These are phyloP conservation scores for Tortrix viridana DNA, from an alignment of 2,888 invertebrate species.

Conservation along the genomic window DNA sequence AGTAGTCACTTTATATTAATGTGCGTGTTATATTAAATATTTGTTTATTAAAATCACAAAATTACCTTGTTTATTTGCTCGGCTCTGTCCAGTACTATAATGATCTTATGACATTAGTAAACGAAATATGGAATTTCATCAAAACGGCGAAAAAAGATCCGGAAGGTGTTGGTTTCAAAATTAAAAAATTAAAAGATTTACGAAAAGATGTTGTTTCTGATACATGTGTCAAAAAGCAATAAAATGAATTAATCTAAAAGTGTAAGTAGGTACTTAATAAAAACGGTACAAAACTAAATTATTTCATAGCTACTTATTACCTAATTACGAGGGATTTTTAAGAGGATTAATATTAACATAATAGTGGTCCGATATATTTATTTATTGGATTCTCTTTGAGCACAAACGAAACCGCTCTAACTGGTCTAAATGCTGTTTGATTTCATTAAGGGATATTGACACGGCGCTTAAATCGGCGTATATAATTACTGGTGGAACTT, in stretches of 20 bases:
- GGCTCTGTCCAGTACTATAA: conserved; percentile 6
- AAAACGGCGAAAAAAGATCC: too few species aligned
- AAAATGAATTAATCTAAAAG: conserved; percentile 11
- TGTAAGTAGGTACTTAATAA: neutral
- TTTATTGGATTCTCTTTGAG: neutral
- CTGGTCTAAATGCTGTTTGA: conserved; percentile 14
- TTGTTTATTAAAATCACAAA: conserved; percentile 19
- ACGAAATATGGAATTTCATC: too few species aligned
- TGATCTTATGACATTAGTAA: neutral
- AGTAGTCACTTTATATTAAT: neutral
- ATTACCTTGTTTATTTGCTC: conserved; percentile 22
- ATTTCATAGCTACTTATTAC: conserved; percentile 8
- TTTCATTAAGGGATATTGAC: conserved; percentile 30
- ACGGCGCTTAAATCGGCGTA: conserved; percentile 29
- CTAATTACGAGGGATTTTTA: conserved; percentile 24
- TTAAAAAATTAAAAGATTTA: neutral
- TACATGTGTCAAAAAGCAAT: neutral
- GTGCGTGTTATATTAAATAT: conserved; percentile 17
- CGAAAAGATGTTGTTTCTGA: neutral
- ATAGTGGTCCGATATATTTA: conserved; percentile 12
- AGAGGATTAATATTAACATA: conserved; percentile 26
- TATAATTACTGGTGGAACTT: conserved; percentile 14
- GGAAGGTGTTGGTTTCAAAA: too few species aligned
- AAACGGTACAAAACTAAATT: conserved; percentile 8
- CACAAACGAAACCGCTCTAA: conserved; percentile 21